Evolutionary conservation across 1,140 invertebrate species (phyloP).

Genomic region (Cylas formicarius): DNA sequence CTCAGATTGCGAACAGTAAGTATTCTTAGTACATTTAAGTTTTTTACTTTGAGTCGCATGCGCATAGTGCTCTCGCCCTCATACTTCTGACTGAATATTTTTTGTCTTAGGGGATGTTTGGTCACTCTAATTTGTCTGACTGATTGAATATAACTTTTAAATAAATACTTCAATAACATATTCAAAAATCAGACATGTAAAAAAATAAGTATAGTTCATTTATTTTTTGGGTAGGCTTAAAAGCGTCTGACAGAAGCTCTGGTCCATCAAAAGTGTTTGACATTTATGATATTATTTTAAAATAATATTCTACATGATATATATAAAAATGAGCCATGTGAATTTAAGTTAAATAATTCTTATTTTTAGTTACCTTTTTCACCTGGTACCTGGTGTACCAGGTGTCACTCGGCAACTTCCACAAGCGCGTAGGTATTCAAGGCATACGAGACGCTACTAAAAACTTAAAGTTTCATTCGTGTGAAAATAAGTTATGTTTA

Average conservation of each 20-base stretch:
- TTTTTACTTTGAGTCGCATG: no score
- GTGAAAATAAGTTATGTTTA: no score
- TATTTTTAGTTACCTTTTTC: no score
- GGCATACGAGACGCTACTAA: no score
- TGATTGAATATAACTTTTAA: constrained; percentile 3
- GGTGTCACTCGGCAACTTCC: constrained; percentile 1
- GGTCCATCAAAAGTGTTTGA: constrained; percentile 8
- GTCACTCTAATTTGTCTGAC: constrained; percentile 7
- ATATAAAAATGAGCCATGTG: constrained; percentile 6
- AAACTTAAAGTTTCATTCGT: no score
- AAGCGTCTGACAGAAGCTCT: constrained; percentile 8
- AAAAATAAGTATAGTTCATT: constrained; percentile 4
- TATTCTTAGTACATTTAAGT: no score
- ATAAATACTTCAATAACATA: constrained; percentile 8
- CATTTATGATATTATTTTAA: constrained; percentile 2
- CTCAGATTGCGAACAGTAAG: no score
- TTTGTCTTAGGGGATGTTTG: constrained; percentile 8
- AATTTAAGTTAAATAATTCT: constrained; percentile 1
- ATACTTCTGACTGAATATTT: constrained; percentile 3
- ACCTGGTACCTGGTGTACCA: constrained; percentile 3
- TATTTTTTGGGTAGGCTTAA: constrained; percentile 6
- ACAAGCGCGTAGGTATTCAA: constrained; percentile 6
- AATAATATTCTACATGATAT: no score
- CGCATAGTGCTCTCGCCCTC: constrained; percentile 12
- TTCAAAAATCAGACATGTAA: constrained; percentile 10